Base-by-base conservation (phyloP, 1,140 invertebrate species). In the Diabrotica undecimpunctata region DNA sequence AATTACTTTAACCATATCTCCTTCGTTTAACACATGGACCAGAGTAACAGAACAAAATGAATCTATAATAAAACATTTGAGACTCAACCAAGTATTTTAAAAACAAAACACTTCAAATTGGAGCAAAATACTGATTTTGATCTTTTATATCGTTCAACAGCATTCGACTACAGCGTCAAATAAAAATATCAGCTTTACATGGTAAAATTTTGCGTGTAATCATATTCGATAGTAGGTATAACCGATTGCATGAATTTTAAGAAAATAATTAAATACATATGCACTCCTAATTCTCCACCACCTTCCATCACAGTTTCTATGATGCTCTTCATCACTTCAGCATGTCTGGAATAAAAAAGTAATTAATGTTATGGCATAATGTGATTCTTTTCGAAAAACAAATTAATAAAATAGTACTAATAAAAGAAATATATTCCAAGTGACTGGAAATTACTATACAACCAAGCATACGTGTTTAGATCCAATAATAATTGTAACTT, bases 191-290 rank as follows among this genome's bases (percentile, higher is more conserved):
- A 56, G 10, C 12, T 52, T 65, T 84, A 92, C 80, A 98, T 88
- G 71, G 91, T 89, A 79, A 99, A 96, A 81, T 98, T 97, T 81
- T 97, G 93, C 51, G 97, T 99, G 81, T 95, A 99, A 84, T 99
- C 98, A 79, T 99, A 99, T 82, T 99, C 97, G 75, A 99, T 96
- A 10, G 98, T 99, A 58, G 98, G 98, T 81, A 99, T 99, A 69
- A 99, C 95, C 53, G 96, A 96, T 81, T 97, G 94, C 71, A 99
- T 95, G 82, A 99, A 99, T 84, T 99, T 99, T n/a, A 99, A 85
- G 81, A 99, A 99, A 75, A 99, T 95, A 74, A 99, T 97, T 50
- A 99, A 87, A 83, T 99, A 99, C 84, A 95, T 92, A 79, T 99
- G 94, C 67, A 99, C 97, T n/a, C 91, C 93, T 66, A 99, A 82